A percentile compares a stretch with the other conserved stretches of the same genome.
Conservation (phyloP, 2,888 invertebrate species). For the Dascillus cervinus region DNA sequence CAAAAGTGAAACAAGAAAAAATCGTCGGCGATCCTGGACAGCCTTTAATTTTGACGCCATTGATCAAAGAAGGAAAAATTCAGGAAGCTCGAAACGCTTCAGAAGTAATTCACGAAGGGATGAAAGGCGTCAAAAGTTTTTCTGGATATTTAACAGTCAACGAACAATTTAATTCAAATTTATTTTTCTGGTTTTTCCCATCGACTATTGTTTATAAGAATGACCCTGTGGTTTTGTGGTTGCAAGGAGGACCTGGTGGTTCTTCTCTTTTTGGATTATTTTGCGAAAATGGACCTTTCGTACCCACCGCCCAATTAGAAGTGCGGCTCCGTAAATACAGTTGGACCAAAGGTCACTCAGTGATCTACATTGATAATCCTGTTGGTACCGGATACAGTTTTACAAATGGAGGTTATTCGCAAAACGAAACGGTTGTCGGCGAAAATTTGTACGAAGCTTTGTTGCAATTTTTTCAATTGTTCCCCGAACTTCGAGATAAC, state of each 20-base stretch:
- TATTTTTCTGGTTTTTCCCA: constrained; percentile 91
- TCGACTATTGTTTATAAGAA: constrained; percentile 46
- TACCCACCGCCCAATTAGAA: constrained; percentile 41
- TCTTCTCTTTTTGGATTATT: constrained; percentile 74
- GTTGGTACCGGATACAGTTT: constrained; percentile 91
- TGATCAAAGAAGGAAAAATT: too few species aligned
- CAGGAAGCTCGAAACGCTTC: constrained; percentile 51
- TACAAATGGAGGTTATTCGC: constrained; percentile 75
- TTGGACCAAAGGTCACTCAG: constrained; percentile 71
- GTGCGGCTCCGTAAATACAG: constrained; percentile 57
- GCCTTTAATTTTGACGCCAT: too few species aligned
- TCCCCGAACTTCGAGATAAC: constrained; percentile 63
- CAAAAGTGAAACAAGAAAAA: too few species aligned
- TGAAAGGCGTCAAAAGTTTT: constrained; percentile 57
- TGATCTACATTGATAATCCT: constrained; percentile 89
- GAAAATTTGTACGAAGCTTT: constrained; percentile 69
- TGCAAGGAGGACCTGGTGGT: constrained; percentile 81
- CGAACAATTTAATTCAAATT: constrained; percentile 65
- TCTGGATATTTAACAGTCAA: constrained; percentile 81
- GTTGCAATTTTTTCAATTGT: constrained; percentile 76
- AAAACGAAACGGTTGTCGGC: constrained; percentile 72
- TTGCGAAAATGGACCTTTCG: constrained; percentile 75
- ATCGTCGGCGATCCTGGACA: too few species aligned
- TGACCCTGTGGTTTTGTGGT: constrained; percentile 73
- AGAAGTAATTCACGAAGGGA: constrained; percentile 50